Percentiles rank a stretch among this genome's conserved stretches.
phyloP scores from a whole-genome alignment of 2,113 vertebrate species.

The Rafetus swinhoei region DNA sequence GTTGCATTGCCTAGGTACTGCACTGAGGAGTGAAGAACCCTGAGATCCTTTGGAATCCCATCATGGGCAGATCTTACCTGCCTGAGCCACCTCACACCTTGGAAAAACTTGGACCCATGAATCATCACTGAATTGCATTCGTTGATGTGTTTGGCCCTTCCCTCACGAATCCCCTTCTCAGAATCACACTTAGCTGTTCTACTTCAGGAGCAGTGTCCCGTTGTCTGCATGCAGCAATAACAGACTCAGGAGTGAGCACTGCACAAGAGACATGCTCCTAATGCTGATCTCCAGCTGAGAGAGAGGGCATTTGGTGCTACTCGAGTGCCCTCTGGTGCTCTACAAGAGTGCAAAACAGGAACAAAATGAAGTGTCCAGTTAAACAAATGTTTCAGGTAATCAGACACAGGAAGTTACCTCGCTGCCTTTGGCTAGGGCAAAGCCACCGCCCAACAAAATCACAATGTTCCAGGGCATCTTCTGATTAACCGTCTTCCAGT shows the following conservation, averaged over 20 bases:
- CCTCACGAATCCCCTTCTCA: not conserved
- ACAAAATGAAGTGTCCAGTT: not conserved
- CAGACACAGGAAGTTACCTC: constrained; percentile 81
- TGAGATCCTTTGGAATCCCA: not conserved
- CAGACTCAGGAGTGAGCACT: not conserved
- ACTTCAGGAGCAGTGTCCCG: not conserved
- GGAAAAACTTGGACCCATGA: not conserved
- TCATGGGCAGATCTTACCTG: not conserved
- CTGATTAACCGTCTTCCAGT: constrained; percentile 85
- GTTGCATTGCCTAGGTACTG: not conserved
- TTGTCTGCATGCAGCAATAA: not conserved
- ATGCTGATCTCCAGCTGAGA: not conserved
- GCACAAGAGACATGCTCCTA: not conserved
- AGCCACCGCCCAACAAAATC: constrained; percentile 92
- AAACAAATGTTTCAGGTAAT: too few species aligned
- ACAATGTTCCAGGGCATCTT: constrained; percentile 94
- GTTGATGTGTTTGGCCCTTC: not conserved
- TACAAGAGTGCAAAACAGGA: not conserved
- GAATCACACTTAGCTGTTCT: not conserved
- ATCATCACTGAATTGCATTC: not conserved
- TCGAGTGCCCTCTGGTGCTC: constrained; percentile 61
- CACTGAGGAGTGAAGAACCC: not conserved
- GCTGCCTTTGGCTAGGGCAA: constrained; percentile 91
- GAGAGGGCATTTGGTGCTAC: rapidly evolving
- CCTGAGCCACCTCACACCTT: not conserved